Base-by-base conservation (phyloP, 2,113 vertebrate species). In the Clarias magur region DNA sequence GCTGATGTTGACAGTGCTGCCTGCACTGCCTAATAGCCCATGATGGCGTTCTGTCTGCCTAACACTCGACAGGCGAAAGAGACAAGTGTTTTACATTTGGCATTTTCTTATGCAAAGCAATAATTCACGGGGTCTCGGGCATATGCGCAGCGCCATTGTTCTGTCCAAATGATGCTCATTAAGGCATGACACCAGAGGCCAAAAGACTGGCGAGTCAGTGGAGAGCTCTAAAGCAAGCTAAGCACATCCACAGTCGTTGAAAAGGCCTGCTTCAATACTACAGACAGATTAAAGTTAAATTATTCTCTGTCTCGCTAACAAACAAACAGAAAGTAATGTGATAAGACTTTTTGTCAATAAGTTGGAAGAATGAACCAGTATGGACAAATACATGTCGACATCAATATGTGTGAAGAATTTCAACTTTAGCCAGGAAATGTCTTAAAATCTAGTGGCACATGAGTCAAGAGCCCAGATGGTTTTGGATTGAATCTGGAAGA, bases 141-240 rank as follows among this genome's bases (percentile, higher is more conserved):
- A 92, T 91, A 91, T 92, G 91, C 78, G 86, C 92, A 91, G 90
- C 90, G 91, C 92, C 93, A 93, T 92, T 93, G 90, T 90, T 93
- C 90, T 86, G 57, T 93, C 92, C 93, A 91, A 91, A 87, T 88
- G 91, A 92, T 91, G 92, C 93, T 95, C 94, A 95, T 95, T 95
- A 95, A 95, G 93, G 90, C 89, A 89, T 85, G 92, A 93, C 93
- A 93, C 91, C 91, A 88, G 90, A 91, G 93, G 92, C 92, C 93
- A 92, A 92, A 91, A 93, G 88, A 92, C 91, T 91, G 90, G 72
- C 1, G 82, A 91, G 93, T 92, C 92, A 91, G 90, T 92, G 92
- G 91, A 93, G 88, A 90, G 84, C 79, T 88, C 80, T 57, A 81
- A 86, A 88, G 86, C 81, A 56, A 30, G 11, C 84, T 93, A 91